These are phyloP conservation scores for Sus scrofa DNA, from an alignment of 2,113 vertebrate genomes.

Conservation along the genomic window T2T-Sscrofa CM000812.6:6586001-6586500, in stretches of 20 bases:
- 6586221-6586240: accelerated
- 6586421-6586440: neutral
- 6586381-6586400: neutral
- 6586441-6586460: neutral
- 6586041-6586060: accelerated
- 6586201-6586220: neutral
- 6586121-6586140: neutral
- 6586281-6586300: neutral
- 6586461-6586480: neutral
- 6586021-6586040: no score
- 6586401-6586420: neutral
- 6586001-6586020: no score
- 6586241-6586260: neutral
- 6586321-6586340: neutral
- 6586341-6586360: neutral
- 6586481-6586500: neutral
- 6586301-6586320: no score
- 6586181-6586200: neutral
- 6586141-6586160: neutral
- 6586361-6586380: neutral
- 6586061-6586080: accelerated
- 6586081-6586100: accelerated
- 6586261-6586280: accelerated
- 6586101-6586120: neutral
- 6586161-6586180: neutral